phyloP scores from a whole-genome alignment of 2,797 vertebrate species.

The Dipus sagitta region DNA sequence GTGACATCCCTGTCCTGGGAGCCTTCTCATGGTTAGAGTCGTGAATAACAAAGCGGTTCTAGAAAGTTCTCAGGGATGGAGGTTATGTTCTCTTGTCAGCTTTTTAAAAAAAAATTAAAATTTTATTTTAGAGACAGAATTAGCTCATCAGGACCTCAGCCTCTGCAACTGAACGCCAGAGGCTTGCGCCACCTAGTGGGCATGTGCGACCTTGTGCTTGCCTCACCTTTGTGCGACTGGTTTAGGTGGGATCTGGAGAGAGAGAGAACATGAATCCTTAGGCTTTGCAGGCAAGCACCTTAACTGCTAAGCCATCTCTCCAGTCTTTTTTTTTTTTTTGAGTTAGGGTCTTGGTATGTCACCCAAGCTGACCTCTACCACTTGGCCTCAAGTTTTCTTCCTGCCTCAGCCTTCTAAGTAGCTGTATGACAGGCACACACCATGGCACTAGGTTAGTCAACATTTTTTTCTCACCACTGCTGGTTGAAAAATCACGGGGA shows the following conservation, averaged over 20 bases:
- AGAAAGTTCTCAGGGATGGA: neutral
- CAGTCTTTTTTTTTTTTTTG: neutral
- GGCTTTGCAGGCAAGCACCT: too few species aligned
- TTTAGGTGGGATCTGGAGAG: too few species aligned
- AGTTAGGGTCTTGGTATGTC: neutral
- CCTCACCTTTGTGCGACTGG: too few species aligned
- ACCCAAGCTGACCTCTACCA: neutral
- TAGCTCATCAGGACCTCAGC: too few species aligned
- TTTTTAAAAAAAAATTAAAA: neutral
- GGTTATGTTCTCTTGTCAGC: neutral
- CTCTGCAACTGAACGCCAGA: too few species aligned
- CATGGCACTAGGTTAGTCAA: neutral
- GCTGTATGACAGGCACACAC: neutral
- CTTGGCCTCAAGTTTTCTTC: neutral
- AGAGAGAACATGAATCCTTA: too few species aligned
- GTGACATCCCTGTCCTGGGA: neutral
- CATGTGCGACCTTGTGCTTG: too few species aligned
- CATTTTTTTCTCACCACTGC: neutral
- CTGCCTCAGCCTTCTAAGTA: neutral
- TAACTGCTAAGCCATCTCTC: too few species aligned
- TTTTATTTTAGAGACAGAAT: too few species aligned
- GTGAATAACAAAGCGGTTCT: neutral
- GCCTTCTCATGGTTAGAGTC: neutral
- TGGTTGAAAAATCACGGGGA: neutral
- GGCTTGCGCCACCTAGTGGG: too few species aligned